A percentile compares a stretch with the other conserved stretches of the same genome.
Evolutionary conservation across 2,888 invertebrate species (phyloP).

Genomic region (Minunthozetes semirufus): DNA sequence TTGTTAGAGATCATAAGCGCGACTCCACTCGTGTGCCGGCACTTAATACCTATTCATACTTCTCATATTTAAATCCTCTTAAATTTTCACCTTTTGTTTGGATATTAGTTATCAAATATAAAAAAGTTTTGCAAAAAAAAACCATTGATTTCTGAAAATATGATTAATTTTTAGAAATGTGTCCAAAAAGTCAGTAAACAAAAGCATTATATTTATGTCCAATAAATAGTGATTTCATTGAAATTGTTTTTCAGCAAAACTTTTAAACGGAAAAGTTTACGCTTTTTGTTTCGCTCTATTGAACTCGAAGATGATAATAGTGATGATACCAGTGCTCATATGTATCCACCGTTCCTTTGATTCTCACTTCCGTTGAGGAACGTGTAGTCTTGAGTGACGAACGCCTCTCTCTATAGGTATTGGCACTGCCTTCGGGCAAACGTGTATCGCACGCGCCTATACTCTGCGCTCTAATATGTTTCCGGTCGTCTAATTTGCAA

Average conservation of each 20-base stretch:
- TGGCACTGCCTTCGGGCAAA: background rate
- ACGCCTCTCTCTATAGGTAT: background rate
- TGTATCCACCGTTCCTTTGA: background rate
- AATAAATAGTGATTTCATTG: background rate
- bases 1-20: background rate
- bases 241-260: conserved; percentile 5
- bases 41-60: background rate
- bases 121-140: no score
- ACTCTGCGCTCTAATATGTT: conserved; percentile 2
- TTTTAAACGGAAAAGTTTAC: conserved; percentile 13
- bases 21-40: background rate
- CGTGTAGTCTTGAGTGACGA: background rate
- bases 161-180: no score
- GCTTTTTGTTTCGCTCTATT: conserved; percentile 23
- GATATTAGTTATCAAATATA: no score
- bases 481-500: conserved; percentile 9
- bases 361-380: conserved; percentile 20
- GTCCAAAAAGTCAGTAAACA: no score
- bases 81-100: no score
- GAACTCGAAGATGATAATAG: conserved; percentile 15
- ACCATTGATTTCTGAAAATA: no score
- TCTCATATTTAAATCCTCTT: background rate
- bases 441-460: conserved; percentile 15
- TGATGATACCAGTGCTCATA: background rate
- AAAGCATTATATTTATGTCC: background rate